These are phyloP conservation scores for Xylocopa sonorina DNA, from an alignment of 1,140 invertebrate genomes.

Conservation along the genomic window DNA sequence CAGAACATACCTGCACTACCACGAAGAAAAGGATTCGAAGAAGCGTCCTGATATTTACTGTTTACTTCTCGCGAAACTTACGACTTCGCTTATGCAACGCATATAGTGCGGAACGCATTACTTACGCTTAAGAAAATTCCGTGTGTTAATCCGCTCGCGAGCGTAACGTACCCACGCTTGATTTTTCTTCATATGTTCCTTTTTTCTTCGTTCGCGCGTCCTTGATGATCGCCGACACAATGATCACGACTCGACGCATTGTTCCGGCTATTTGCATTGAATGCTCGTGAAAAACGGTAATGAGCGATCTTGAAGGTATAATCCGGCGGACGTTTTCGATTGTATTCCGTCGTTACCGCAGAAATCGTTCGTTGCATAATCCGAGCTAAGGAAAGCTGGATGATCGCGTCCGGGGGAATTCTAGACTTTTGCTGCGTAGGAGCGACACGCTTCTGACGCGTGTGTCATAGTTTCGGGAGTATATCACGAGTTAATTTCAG, in stretches of 20 bases:
- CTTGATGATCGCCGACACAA: slow-evolving; percentile 25
- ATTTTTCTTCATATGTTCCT: not conserved
- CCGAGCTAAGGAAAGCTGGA: not conserved
- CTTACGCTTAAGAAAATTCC: slow-evolving; percentile 1
- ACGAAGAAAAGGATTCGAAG: too few species aligned
- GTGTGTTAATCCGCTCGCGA: not conserved
- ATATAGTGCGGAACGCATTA: slow-evolving; percentile 25
- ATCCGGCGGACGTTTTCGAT: slow-evolving; percentile 13
- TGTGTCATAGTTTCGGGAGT: too few species aligned
- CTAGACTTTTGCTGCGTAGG: too few species aligned
- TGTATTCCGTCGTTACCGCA: not conserved
- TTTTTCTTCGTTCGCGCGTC: not conserved
- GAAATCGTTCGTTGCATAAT: slow-evolving; percentile 11
- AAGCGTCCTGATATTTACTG: too few species aligned
- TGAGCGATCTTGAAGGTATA: slow-evolving; percentile 10
- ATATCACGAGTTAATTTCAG: too few species aligned
- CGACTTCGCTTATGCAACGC: not conserved
- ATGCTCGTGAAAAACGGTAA: slow-evolving; percentile 31
- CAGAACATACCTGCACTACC: too few species aligned
- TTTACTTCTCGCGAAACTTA: not conserved
- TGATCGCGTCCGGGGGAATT: not conserved
- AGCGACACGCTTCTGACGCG: too few species aligned
- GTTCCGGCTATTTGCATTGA: slow-evolving; percentile 44
- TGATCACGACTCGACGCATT: slow-evolving; percentile 21
- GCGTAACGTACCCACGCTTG: slow-evolving; percentile 2